These are phyloP conservation scores for Psettodes erumei DNA, from an alignment of 2,113 vertebrate species.

Conservation along the genomic window DNA sequence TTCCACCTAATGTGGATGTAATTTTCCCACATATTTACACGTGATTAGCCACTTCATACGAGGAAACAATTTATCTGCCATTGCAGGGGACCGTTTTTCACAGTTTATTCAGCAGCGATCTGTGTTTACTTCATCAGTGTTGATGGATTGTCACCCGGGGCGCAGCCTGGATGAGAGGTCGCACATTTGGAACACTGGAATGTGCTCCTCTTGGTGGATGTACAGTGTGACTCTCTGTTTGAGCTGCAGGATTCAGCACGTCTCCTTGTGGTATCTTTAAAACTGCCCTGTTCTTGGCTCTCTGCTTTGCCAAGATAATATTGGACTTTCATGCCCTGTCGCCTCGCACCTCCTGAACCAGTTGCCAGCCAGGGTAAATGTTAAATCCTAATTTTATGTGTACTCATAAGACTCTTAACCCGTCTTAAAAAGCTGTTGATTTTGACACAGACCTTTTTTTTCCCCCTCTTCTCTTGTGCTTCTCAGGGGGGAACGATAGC, in stretches of 20 bases:
- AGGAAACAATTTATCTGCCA: neutral
- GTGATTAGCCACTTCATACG: neutral
- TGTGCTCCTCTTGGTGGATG: constrained; percentile 35
- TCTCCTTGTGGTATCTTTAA: constrained; percentile 30
- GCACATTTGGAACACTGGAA: constrained; percentile 18
- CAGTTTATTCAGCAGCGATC: neutral
- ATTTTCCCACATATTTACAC: neutral
- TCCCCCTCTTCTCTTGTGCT: constrained; percentile 4
- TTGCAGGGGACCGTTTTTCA: neutral
- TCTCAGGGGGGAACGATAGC: constrained; percentile 24
- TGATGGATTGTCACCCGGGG: constrained; percentile 9
- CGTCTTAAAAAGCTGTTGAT: constrained; percentile 17
- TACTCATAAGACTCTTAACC: constrained; percentile 33
- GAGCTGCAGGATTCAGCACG: constrained; percentile 23
- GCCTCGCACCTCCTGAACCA: constrained; percentile 27
- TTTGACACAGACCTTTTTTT: constrained; percentile 25
- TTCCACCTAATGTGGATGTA: neutral
- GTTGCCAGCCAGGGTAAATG: constrained; percentile 20
- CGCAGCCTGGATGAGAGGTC: constrained; percentile 9
- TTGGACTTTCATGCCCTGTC: constrained; percentile 57
- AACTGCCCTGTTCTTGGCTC: constrained; percentile 41
- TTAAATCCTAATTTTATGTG: constrained; percentile 40
- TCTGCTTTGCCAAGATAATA: constrained; percentile 50
- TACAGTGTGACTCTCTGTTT: constrained; percentile 22
- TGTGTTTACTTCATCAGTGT: constrained; percentile 27